These are phyloP conservation scores for Orchestia grillus DNA, from an alignment of 1,140 invertebrate species.

Conservation along the genomic window DNA sequence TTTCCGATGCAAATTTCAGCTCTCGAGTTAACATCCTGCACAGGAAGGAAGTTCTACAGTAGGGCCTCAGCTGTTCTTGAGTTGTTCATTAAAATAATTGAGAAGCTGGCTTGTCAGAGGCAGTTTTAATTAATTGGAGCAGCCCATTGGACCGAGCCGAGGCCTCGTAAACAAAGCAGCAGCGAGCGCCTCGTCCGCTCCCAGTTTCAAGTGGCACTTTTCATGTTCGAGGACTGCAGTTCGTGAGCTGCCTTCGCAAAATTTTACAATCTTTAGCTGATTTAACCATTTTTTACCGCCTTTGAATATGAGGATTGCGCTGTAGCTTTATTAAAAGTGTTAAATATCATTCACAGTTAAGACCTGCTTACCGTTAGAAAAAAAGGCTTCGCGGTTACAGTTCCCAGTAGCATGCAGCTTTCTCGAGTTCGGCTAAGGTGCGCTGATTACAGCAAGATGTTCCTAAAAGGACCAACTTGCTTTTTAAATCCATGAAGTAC, in stretches of 20 bases:
- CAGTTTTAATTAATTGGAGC: slow-evolving; percentile 53
- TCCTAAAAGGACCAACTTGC: no score
- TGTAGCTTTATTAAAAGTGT: no score
- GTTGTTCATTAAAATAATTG: slow-evolving; percentile 53
- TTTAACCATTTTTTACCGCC: no score
- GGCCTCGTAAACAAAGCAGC: neutral
- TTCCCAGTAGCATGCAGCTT: no score
- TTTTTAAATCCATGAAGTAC: no score
- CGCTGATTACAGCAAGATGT: no score
- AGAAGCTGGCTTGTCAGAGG: slow-evolving; percentile 43
- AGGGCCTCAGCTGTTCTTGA: slow-evolving; percentile 18
- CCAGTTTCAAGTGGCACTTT: neutral
- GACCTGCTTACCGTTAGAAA: no score
- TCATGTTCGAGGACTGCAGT: neutral
- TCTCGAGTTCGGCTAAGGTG: no score
- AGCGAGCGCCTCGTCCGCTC: neutral
- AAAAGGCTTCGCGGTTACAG: no score
- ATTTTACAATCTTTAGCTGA: neutral
- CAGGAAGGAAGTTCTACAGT: neutral
- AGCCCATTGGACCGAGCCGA: neutral
- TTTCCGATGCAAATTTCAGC: neutral
- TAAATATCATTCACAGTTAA: no score
- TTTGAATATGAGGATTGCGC: no score
- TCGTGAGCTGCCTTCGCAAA: neutral
- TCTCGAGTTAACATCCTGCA: neutral